phyloP scores from a whole-genome alignment of 2,113 vertebrate species.

The Anguilla japonica region DNA sequence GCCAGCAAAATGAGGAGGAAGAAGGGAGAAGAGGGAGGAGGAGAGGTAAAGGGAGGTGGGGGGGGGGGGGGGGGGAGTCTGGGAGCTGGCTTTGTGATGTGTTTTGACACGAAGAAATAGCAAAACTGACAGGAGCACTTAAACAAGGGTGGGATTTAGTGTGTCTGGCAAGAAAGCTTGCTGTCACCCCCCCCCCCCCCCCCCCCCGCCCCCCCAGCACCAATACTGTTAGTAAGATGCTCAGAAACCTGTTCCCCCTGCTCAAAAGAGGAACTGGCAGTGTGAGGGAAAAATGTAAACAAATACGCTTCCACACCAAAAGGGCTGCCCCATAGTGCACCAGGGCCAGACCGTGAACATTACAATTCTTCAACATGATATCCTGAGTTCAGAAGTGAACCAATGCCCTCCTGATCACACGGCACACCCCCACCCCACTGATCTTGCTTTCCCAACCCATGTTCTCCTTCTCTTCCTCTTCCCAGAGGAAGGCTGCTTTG shows the following conservation, averaged over 20 bases:
- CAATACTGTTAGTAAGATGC: not conserved
- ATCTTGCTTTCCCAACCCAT: too few relatives aligned
- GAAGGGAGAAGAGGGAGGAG: slow-evolving; percentile 42
- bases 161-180: not conserved
- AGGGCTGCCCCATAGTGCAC: not conserved
- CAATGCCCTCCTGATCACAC: too few relatives aligned
- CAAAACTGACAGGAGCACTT: slow-evolving; percentile 63
- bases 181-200: slow-evolving; percentile 34
- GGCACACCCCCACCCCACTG: too few relatives aligned
- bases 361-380: not conserved
- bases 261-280: not conserved
- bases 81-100: slow-evolving; percentile 45
- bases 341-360: not conserved
- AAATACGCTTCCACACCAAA: not conserved
- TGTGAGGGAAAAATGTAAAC: not conserved
- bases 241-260: not conserved
- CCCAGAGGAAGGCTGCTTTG: too few relatives aligned
- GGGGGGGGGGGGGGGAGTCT: not conserved
- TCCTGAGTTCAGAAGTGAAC: not conserved
- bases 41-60: slow-evolving; percentile 40
- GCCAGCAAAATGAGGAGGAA: slow-evolving; percentile 42
- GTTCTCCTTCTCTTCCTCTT: too few relatives aligned
- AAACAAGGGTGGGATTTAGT: slow-evolving; percentile 47
- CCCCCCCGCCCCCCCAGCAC: slow-evolving; percentile 34
- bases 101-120: slow-evolving; percentile 64